Evolutionary conservation across 1,140 invertebrate species (phyloP).

Genomic region (Megathymus violae): DNA sequence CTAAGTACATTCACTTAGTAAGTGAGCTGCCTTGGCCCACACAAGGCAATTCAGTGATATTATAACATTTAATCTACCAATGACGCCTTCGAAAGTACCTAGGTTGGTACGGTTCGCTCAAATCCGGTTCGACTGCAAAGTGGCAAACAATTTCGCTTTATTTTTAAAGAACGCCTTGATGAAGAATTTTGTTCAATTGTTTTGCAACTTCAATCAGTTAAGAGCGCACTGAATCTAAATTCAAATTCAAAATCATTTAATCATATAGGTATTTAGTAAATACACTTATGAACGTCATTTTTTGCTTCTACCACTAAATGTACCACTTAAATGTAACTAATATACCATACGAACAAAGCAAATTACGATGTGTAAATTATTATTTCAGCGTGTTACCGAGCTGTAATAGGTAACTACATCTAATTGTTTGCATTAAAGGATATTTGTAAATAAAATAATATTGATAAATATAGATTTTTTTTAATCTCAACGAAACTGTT

Average conservation of each 20-base stretch:
- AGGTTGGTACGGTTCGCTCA: slow-evolving; percentile 54
- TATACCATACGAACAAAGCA: too few relatives aligned
- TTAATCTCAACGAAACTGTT: too few relatives aligned
- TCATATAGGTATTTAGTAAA: too few relatives aligned
- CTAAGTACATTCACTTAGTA: slow-evolving; percentile 81
- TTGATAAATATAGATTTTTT: too few relatives aligned
- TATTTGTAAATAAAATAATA: too few relatives aligned
- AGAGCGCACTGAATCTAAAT: slow-evolving; percentile 4
- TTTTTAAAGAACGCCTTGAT: slow-evolving; percentile 34
- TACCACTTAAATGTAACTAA: too few relatives aligned
- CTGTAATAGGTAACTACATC: slow-evolving; percentile 17
- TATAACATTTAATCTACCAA: slow-evolving; percentile 73
- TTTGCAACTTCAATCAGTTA: slow-evolving; percentile 14
- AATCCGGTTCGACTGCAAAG: slow-evolving; percentile 55
- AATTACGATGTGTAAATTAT: too few relatives aligned
- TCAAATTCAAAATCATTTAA: too few relatives aligned
- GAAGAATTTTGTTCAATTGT: slow-evolving; percentile 21
- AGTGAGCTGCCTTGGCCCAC: slow-evolving; percentile 71
- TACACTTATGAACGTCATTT: too few relatives aligned
- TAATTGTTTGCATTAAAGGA: too few relatives aligned
- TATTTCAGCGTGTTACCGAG: too few relatives aligned
- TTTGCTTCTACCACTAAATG: too few relatives aligned
- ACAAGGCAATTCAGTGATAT: slow-evolving; percentile 79
- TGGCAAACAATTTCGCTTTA: slow-evolving; percentile 42
- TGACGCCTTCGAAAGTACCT: slow-evolving; percentile 74